These are phyloP conservation scores for Plagodis dolabraria DNA, from an alignment of 2,888 invertebrate genomes.

Conservation along the genomic window DNA sequence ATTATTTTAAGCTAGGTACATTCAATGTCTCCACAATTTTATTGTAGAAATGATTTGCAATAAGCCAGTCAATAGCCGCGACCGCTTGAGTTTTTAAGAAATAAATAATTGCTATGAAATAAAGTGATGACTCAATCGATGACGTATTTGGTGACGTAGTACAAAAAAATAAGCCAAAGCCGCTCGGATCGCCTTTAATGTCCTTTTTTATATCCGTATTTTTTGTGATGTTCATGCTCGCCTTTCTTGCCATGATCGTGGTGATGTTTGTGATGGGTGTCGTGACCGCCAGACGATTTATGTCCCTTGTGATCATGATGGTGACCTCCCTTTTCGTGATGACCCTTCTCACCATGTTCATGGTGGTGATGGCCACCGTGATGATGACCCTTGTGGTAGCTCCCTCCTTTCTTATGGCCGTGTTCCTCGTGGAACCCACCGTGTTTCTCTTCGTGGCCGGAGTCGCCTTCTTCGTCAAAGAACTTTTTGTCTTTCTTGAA, in stretches of 20 bases:
- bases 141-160: constrained; percentile 25
- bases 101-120: constrained; percentile 46
- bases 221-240: constrained; percentile 91
- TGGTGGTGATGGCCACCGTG: constrained; percentile 91
- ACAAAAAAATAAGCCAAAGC: constrained; percentile 23
- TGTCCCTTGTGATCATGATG: constrained; percentile 92
- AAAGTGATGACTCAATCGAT: constrained; percentile 32
- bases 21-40: constrained; percentile 7
- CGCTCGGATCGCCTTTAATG: constrained; percentile 50
- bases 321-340: constrained; percentile 92
- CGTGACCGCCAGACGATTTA: constrained; percentile 91
- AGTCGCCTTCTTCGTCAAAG: constrained; percentile 93
- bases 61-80: constrained; percentile 1
- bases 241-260: constrained; percentile 92
- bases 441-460: constrained; percentile 92
- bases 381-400: constrained; percentile 92
- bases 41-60: constrained; percentile 7
- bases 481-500: constrained; percentile 94
- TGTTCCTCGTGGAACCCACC: constrained; percentile 92
- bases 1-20: constrained; percentile 7
- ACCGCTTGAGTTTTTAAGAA: constrained; percentile 33
- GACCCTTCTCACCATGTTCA: constrained; percentile 92
- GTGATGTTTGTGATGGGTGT: constrained; percentile 90
- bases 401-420: constrained; percentile 92
- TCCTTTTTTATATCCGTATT: constrained; percentile 88